A percentile compares a stretch with the other conserved stretches of the same genome.
Conservation (phyloP, 2,888 invertebrate species). For the Mythimna vitellina region DNA sequence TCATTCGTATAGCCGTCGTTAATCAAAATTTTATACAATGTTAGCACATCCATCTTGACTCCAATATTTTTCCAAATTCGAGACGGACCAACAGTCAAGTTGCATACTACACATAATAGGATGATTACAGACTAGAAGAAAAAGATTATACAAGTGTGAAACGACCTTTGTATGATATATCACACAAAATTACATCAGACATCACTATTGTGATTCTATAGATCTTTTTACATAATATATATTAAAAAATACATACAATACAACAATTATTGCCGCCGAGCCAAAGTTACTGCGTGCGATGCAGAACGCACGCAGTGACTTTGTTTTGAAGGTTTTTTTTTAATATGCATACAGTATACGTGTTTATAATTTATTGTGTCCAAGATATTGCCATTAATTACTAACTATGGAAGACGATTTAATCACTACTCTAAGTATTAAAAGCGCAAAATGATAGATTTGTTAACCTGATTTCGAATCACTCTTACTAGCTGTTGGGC, state of each 20-base stretch:
- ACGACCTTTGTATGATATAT: slow-evolving; percentile 66
- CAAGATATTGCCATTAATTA: neutral
- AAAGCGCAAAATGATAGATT: neutral
- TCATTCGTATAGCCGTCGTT: too few species aligned
- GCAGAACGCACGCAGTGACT: slow-evolving; percentile 12
- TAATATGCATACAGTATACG: slow-evolving; percentile 44
- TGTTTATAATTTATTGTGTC: neutral
- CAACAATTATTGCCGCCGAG: slow-evolving; percentile 14
- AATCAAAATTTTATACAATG: neutral
- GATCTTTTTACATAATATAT: slow-evolving; percentile 43
- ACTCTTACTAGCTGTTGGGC: neutral
- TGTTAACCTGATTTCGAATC: neutral
- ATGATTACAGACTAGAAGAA: slow-evolving; percentile 76
- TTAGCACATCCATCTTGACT: slow-evolving; percentile 40
- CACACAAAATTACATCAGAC: slow-evolving; percentile 67
- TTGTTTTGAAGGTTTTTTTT: slow-evolving; percentile 10
- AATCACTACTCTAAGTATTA: neutral
- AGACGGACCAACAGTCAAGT: slow-evolving; percentile 64
- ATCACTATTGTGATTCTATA: slow-evolving; percentile 48
- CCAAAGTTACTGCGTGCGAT: slow-evolving; percentile 25
- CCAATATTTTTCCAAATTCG: slow-evolving; percentile 35
- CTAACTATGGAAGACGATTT: slow-evolving; percentile 19
- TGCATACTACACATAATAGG: slow-evolving; percentile 60
- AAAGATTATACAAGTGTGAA: slow-evolving; percentile 66
- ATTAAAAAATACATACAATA: slow-evolving; percentile 44